These are phyloP conservation scores for Heliconius sara DNA, from an alignment of 2,888 invertebrate genomes.

Conservation along the genomic window DNA sequence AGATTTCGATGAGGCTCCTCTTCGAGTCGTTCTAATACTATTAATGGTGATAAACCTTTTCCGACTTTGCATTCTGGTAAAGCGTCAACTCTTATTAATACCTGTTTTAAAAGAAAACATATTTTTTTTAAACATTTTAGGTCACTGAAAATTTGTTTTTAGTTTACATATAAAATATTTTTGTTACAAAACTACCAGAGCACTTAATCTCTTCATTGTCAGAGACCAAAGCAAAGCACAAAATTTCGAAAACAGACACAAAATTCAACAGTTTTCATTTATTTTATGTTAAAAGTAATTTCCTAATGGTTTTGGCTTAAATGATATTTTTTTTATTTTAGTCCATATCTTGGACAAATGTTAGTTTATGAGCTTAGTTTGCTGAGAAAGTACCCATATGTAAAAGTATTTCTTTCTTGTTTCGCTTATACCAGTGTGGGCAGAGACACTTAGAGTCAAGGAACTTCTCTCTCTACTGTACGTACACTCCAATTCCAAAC, in stretches of 20 bases:
- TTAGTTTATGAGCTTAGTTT: neutral
- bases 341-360: neutral
- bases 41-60: conserved; percentile 64
- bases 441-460: too few relatives aligned
- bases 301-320: neutral
- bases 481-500: too few relatives aligned
- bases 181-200: conserved; percentile 1
- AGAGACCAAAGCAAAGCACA: neutral
- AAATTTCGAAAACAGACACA: neutral
- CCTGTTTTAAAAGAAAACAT: conserved; percentile 53
- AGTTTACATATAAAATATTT: neutral
- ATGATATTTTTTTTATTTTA: neutral
- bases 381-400: neutral
- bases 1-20: conserved; percentile 67
- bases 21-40: conserved; percentile 72
- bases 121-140: neutral
- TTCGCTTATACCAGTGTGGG: too few relatives aligned
- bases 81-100: conserved; percentile 64
- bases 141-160: neutral
- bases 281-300: neutral
- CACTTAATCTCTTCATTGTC: neutral
- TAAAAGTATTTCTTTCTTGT: too few relatives aligned
- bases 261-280: neutral
- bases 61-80: conserved; percentile 57
- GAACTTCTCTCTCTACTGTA: too few relatives aligned